Evolutionary conservation across 1,140 invertebrate species (phyloP), one percentile per base, ranked within the genome.

Genomic region (Panagrolaimus sp.): DNA sequence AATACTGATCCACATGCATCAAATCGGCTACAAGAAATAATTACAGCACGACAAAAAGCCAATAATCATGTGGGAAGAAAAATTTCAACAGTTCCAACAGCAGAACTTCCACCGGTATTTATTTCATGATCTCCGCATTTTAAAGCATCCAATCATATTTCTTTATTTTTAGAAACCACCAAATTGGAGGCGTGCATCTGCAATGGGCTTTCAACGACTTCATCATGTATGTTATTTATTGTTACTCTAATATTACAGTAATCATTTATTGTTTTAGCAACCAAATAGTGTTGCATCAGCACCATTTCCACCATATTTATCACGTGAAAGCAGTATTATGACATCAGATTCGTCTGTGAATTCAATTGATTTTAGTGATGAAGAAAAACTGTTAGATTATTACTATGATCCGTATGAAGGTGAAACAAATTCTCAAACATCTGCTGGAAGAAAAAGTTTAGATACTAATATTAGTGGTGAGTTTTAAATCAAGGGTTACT

Each of bases 371-470:
- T 66, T 27, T 23, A 20, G 27, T n/a, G 65, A 53, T 11, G 47
- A 70, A 31, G 68, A 70, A 27, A 70, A 72, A 46, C 16, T 67
- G 4, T 11, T 70, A 4, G 65, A 69, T 31, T 67, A 70, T 31
- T 70, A 69, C 20, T 70, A 70, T 42, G 27, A 69, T 27, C 38
- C 67, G 1, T 42, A 67, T n/a, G 20, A 68, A 20, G 31, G 67
- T 13, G 43, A 45, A 27, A 16, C 51, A n/a, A 57, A 57, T 16
- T 57, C 51, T 2, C 13, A 20, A 11, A 25, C 51, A 25, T 57
- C 51, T 4, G 20, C 27, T 11, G 27, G 27, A 25, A 20, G 51
- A 4, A 57, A 57, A 57, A 57, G 51, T 20, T 11, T 9, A 16
- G 51, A 57, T 27, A 57, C 51, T 1, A 57, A 8, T 11, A 57